phyloP scores from a whole-genome alignment of 2,113 vertebrate genomes.

The Nettapus auritus region DNA sequence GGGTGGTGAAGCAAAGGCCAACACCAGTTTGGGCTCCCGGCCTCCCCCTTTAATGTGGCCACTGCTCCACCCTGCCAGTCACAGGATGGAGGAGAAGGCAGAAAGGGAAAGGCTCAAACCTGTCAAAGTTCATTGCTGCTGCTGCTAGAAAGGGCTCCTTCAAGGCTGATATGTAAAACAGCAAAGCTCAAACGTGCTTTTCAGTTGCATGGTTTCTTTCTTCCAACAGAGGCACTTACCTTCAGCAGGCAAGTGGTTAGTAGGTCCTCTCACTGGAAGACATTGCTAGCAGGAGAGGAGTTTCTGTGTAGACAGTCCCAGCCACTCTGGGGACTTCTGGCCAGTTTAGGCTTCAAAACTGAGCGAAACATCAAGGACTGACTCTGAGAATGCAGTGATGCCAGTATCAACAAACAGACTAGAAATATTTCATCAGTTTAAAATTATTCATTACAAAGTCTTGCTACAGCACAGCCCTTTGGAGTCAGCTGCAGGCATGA shows the following conservation, averaged over 20 bases:
- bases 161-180: background rate
- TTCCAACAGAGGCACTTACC: background rate
- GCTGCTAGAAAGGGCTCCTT: background rate
- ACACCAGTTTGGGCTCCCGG: background rate
- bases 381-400: background rate
- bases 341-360: background rate
- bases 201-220: background rate
- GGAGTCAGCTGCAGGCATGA: background rate
- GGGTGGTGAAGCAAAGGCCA: background rate
- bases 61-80: background rate
- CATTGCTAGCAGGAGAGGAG: background rate
- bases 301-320: background rate
- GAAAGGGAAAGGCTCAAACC: background rate
- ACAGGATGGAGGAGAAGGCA: background rate
- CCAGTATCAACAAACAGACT: background rate
- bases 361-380: background rate
- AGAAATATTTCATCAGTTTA: background rate
- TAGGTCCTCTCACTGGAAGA: background rate
- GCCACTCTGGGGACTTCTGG: background rate
- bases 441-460: background rate
- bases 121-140: background rate
- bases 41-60: background rate
- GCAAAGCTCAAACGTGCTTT: background rate
- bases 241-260: background rate
- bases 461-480: background rate